A percentile compares a stretch with the other conserved stretches of the same genome.
These are phyloP conservation scores for Heterotilapia buettikoferi DNA, from an alignment of 2,113 vertebrate genomes.

Conservation along the genomic window DNA sequence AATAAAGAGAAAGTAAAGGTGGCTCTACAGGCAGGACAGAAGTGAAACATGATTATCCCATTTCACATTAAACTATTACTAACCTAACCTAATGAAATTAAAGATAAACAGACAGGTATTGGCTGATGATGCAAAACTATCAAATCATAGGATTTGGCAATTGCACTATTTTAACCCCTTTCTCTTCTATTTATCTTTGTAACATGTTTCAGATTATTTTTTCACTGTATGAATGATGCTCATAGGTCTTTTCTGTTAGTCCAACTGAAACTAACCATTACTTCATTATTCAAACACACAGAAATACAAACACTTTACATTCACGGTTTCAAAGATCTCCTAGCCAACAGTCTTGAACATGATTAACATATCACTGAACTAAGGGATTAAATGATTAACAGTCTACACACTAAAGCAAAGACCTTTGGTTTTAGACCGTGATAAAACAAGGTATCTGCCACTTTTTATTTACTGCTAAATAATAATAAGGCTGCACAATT, in stretches of 20 bases:
- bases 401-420: not conserved
- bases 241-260: not conserved
- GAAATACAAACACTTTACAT: not conserved
- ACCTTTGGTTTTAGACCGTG: not conserved
- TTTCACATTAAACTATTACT: not conserved
- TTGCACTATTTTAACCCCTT: not conserved
- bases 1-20: not conserved
- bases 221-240: not conserved
- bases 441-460: not conserved
- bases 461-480: not conserved
- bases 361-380: not conserved
- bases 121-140: not conserved
- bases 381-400: not conserved
- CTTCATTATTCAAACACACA: not conserved
- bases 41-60: not conserved
- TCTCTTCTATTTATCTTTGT: not conserved
- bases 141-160: not conserved
- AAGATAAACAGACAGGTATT: not conserved
- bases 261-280: not conserved
- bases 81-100: not conserved
- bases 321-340: not conserved
- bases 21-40: not conserved
- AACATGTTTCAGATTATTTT: not conserved
- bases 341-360: not conserved
- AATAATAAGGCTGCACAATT: not conserved